These are phyloP conservation scores for Mus minutoides DNA, from an alignment of 2,797 vertebrate species.

Conservation along the genomic window DNA sequence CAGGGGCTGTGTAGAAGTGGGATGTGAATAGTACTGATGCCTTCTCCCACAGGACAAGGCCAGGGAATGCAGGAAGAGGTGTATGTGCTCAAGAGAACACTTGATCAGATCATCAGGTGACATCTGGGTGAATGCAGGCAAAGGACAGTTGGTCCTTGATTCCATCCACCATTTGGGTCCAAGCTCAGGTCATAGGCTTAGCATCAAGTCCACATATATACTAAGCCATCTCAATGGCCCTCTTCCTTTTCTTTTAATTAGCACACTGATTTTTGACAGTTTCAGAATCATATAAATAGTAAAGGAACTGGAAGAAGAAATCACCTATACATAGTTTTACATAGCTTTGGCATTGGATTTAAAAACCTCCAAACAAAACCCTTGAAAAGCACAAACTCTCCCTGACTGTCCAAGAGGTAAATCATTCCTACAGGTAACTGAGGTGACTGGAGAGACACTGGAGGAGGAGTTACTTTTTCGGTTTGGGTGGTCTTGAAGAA, in stretches of 20 bases:
- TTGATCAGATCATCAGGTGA: background rate
- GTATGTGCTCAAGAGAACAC: background rate
- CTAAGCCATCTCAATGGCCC: background rate
- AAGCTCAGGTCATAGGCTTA: background rate
- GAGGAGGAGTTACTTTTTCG: background rate
- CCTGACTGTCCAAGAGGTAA: background rate
- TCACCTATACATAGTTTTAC: background rate
- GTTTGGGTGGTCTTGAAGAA: background rate
- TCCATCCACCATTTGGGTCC: background rate
- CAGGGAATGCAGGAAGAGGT: background rate
- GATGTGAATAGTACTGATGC: background rate
- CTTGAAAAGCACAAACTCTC: background rate
- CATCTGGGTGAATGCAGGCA: background rate
- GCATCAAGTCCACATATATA: background rate
- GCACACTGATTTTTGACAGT: background rate
- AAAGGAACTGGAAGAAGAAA: background rate
- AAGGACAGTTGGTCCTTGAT: background rate
- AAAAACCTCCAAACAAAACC: background rate
- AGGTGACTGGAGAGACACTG: background rate
- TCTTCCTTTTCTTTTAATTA: background rate
- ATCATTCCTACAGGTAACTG: background rate
- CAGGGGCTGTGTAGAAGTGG: background rate
- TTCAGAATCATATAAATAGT: background rate
- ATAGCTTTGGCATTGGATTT: slow-evolving; percentile 23
- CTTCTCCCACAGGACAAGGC: too few relatives aligned